phyloP scores from a whole-genome alignment of 1,140 invertebrate species.

The Sycophaga agraensis region DNA sequence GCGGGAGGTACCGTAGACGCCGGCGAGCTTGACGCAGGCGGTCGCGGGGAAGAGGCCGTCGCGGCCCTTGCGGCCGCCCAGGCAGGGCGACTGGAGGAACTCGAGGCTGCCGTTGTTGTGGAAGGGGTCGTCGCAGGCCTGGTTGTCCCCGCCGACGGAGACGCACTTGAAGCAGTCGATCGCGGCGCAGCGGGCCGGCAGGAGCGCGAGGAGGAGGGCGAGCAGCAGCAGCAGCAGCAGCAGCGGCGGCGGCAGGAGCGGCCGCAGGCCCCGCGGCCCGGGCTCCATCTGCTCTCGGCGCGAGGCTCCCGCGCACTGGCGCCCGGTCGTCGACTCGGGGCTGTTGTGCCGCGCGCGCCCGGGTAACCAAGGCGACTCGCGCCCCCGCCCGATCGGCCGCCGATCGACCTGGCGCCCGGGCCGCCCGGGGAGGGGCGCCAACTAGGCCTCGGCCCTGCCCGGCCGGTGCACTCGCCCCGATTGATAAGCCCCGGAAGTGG shows the following conservation, averaged over 20 bases:
- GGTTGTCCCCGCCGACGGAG: conserved; percentile 84
- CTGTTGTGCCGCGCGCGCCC: conserved; percentile 3
- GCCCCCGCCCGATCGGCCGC: background rate
- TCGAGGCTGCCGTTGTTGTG: conserved; percentile 87
- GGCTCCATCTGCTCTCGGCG: conserved; percentile 1
- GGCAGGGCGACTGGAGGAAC: conserved; percentile 87
- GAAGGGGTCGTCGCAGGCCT: conserved; percentile 93
- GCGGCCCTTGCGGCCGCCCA: conserved; percentile 87
- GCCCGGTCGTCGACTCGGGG: background rate
- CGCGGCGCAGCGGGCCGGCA: no score
- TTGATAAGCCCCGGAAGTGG: background rate
- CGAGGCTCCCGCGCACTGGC: no score
- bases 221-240: background rate
- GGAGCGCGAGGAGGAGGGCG: background rate
- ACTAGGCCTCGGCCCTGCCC: background rate
- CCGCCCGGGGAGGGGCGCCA: no score
- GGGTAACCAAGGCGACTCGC: background rate
- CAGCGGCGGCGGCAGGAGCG: background rate
- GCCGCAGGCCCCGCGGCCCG: background rate
- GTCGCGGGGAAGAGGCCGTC: conserved; percentile 95
- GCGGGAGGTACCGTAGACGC: conserved; percentile 74
- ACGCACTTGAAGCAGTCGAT: conserved; percentile 98
- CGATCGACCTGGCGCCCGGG: no score
- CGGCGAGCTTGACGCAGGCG: conserved; percentile 92
- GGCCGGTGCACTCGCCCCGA: background rate